A percentile compares a stretch with the other conserved stretches of the same genome.
Conservation (phyloP, 2,797 vertebrate species). For the Carcharodon carcharias region DNA sequence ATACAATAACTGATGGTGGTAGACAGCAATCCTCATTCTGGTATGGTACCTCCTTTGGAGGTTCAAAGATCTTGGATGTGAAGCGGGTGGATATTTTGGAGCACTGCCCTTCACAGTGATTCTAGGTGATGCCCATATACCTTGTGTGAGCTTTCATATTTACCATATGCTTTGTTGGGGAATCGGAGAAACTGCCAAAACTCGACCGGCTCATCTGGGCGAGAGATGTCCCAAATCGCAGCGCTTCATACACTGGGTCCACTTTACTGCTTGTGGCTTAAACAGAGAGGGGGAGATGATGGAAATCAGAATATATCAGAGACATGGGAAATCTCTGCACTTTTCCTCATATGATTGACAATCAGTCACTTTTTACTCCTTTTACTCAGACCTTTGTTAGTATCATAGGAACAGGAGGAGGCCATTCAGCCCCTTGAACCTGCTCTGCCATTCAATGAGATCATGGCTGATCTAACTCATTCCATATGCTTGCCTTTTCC, state of each 20-base stretch:
- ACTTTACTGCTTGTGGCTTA: constrained; percentile 53
- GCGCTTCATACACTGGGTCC: constrained; percentile 79
- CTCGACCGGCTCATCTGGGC: constrained; percentile 80
- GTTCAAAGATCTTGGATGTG: not conserved
- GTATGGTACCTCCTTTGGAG: not conserved
- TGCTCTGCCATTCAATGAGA: too few relatives aligned
- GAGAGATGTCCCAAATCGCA: constrained; percentile 82
- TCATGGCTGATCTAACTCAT: too few relatives aligned
- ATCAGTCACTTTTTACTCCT: not conserved
- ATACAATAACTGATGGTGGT: not conserved
- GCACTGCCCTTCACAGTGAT: not conserved
- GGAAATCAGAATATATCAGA: not conserved
- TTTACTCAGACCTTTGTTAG: not conserved
- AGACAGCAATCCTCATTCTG: not conserved
- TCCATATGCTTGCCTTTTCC: too few relatives aligned
- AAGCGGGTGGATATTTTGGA: not conserved
- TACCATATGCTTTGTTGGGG: constrained; percentile 78
- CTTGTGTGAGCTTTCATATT: constrained; percentile 35
- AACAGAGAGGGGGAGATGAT: not conserved
- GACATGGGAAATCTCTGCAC: not conserved
- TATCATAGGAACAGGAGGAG: not conserved
- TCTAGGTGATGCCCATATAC: too few relatives aligned
- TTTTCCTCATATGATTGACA: not conserved
- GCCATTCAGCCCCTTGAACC: not conserved
- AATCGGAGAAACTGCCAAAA: constrained; percentile 79